Base-by-base conservation (phyloP, 2,113 vertebrate genomes). In the Corythornis madagascariensis region DNA sequence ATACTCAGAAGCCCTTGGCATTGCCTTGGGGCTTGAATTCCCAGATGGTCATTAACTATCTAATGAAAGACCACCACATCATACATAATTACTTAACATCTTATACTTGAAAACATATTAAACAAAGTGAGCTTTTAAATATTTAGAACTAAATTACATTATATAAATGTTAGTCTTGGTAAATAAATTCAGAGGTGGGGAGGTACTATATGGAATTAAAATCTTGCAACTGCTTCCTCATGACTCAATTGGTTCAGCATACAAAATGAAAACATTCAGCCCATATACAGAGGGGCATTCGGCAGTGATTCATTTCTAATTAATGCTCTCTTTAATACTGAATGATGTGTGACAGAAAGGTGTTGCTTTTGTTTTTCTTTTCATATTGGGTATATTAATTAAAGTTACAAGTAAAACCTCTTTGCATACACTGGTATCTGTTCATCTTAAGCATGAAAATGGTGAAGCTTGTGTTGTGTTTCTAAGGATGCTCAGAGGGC, bases 41-140 rank as follows among this genome's bases (percentile, higher is more conserved):
- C 94, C 96, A 95, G 95, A 97, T 96, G 96, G 97, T 95, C 96
- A 97, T 96, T 97, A 95, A 93, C 85, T 95, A 96, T 93, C 95
- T 97, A 97, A 97, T 97, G 95, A 97, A 97, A 97, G 96, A 97
- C 96, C 95, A 97, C 96, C 94, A 96, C 95, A 97, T 97, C 97
- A 96, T 94, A 94, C 88, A 88, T 96, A 97, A 97, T 97, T 97
- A 97, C 95, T 97, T 96, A 97, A 96, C 96, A 96, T 97, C 95
- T 96, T 96, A 96, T 96, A 93, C 92, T 96, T 95, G 90, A 97
- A 97, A 97, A 97, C 93, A 96, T 97, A 97, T 97, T 97, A 97
- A 93, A 96, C 95, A 97, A 97, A 97, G 96, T 96, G 96, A 96
- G 96, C 96, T 97, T 97, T 97, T 96, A 96, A 97, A 97, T 97